Conservation (phyloP, 2,113 vertebrate species). For the Oncorhynchus kisutch region DNA sequence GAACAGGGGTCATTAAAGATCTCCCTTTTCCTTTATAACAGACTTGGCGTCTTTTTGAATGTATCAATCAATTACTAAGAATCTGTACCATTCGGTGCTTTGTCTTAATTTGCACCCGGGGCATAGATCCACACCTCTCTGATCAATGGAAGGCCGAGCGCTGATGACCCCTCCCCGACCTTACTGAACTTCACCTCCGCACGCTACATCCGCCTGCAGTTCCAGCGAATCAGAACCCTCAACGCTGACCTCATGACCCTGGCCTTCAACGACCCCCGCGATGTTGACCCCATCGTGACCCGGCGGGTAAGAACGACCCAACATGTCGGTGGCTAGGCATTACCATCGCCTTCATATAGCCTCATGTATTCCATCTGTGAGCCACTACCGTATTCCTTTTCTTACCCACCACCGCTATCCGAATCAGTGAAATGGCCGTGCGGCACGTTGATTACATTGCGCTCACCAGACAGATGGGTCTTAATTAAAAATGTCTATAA, state of each 20-base stretch:
- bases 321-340: no score
- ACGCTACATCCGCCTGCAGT: conserved; percentile 89
- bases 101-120: conserved; percentile 1
- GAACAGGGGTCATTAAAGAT: no score
- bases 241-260: conserved; percentile 98
- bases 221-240: conserved; percentile 90
- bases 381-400: neutral
- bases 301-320: conserved; percentile 78
- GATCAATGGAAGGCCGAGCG: conserved; percentile 94
- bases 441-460: neutral
- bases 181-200: conserved; percentile 93
- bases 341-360: neutral
- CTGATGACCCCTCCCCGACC: conserved; percentile 86
- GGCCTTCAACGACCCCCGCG: conserved; percentile 79
- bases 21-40: no score
- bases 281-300: conserved; percentile 92
- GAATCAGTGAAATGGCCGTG: no score
- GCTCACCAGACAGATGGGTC: conserved; percentile 34
- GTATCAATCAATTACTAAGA: neutral
- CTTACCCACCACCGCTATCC: neutral
- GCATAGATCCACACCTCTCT: conserved; percentile 93
- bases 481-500: conserved; percentile 42
- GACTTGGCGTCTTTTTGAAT: conserved; percentile 18
- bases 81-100: neutral
- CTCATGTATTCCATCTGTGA: neutral